These are phyloP conservation scores for Mesoligia furuncula DNA, from an alignment of 2,888 invertebrate species.

Conservation along the genomic window DNA sequence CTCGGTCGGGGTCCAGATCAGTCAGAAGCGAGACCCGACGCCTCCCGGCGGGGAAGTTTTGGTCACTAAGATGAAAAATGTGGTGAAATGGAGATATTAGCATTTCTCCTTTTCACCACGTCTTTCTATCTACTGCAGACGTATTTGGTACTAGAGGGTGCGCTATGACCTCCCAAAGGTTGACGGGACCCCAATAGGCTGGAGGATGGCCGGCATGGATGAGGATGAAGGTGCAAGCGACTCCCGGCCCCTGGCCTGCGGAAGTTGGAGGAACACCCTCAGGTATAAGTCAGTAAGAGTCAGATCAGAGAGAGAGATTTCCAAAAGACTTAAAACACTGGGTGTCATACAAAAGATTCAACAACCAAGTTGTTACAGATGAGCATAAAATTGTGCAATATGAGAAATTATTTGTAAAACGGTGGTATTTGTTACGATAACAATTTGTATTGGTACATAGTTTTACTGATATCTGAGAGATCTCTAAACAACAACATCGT, in stretches of 20 bases:
- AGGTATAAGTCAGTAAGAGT: neutral
- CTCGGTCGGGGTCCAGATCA: neutral
- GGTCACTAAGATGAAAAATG: neutral
- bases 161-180: neutral
- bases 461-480: conserved; percentile 53
- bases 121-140: too few relatives aligned
- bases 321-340: neutral
- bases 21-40: neutral
- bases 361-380: neutral
- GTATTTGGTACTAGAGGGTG: neutral
- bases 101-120: too few relatives aligned
- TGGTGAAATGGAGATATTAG: neutral
- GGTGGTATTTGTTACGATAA: conserved; percentile 50
- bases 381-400: neutral
- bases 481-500: conserved; percentile 62
- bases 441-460: conserved; percentile 42
- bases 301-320: too few relatives aligned
- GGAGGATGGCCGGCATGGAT: neutral
- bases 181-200: neutral
- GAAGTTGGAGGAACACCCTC: neutral
- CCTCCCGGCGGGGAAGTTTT: neutral
- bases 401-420: conserved; percentile 22
- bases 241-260: neutral
- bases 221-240: neutral
- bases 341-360: neutral